A percentile compares a stretch with the other conserved stretches of the same genome.
phyloP scores from a whole-genome alignment of 2,113 vertebrate species.

The Xyrauchen texanus region DNA sequence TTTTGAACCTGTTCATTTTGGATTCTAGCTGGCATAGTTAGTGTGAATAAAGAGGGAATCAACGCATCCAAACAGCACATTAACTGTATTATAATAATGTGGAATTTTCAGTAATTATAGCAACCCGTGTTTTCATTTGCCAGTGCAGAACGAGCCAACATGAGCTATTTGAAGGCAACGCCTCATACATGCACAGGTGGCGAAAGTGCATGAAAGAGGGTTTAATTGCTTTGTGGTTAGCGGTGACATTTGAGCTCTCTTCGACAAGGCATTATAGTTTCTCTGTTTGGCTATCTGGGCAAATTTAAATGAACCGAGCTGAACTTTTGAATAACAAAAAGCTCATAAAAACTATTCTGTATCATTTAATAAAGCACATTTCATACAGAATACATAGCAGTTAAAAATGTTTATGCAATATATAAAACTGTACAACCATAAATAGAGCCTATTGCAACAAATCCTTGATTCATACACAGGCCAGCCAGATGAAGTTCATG shows the following conservation, averaged over 20 bases:
- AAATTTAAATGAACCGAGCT: not conserved
- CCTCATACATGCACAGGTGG: slow-evolving; percentile 48
- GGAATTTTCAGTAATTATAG: slow-evolving; percentile 1
- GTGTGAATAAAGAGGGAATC: not conserved
- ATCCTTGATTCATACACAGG: not conserved
- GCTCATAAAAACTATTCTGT: not conserved
- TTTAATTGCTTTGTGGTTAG: slow-evolving; percentile 54
- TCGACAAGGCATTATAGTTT: slow-evolving; percentile 31
- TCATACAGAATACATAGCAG: too few relatives aligned
- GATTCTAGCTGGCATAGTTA: slow-evolving; percentile 53
- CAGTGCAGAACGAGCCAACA: not conserved
- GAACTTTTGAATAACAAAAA: not conserved
- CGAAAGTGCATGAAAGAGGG: slow-evolving; percentile 38
- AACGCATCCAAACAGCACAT: slow-evolving; percentile 20
- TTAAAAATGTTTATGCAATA: not conserved
- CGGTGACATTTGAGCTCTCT: slow-evolving; percentile 47
- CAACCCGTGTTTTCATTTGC: not conserved
- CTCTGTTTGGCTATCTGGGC: slow-evolving; percentile 3
- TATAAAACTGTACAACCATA: not conserved
- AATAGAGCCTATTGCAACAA: not conserved
- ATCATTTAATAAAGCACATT: too few relatives aligned
- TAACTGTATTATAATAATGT: slow-evolving; percentile 28
- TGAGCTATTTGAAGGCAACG: slow-evolving; percentile 7
- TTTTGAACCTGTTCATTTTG: slow-evolving; percentile 62
- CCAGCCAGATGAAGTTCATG: not conserved